phyloP scores from a whole-genome alignment of 2,888 invertebrate species.

The Synergus japonicus region DNA sequence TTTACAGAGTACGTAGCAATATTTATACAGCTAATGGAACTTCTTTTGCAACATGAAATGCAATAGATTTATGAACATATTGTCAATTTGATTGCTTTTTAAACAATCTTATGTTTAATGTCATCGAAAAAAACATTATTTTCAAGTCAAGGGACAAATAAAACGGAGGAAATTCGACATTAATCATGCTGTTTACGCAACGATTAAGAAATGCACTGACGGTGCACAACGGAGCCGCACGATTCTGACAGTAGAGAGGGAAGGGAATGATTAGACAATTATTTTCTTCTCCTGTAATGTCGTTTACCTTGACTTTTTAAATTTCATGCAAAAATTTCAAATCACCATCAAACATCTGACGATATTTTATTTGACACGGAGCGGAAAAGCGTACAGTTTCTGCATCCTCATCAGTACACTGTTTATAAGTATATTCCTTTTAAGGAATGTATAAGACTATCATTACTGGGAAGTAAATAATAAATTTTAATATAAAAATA shows the following conservation, averaged over 20 bases:
- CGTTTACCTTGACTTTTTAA: slow-evolving; percentile 47
- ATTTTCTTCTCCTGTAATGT: slow-evolving; percentile 41
- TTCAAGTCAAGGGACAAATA: slow-evolving; percentile 17
- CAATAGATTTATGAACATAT: not conserved
- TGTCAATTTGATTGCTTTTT: not conserved
- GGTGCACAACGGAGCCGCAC: slow-evolving; percentile 30
- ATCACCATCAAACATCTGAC: slow-evolving; percentile 26
- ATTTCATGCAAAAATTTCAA: slow-evolving; percentile 38
- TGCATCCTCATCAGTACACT: slow-evolving; percentile 1
- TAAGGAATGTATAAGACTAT: not conserved
- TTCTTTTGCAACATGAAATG: not conserved
- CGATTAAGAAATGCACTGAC: slow-evolving; percentile 38
- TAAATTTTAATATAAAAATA: not conserved
- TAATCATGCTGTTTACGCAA: slow-evolving; percentile 42
- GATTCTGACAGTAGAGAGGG: slow-evolving; percentile 38
- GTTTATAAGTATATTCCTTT: not conserved
- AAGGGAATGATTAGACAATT: slow-evolving; percentile 44
- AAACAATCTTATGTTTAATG: slow-evolving; percentile 22
- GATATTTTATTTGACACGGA: slow-evolving; percentile 38
- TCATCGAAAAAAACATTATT: slow-evolving; percentile 9
- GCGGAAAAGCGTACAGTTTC: slow-evolving; percentile 24
- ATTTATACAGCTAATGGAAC: not conserved
- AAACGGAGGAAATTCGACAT: slow-evolving; percentile 43
- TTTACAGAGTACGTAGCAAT: not conserved
- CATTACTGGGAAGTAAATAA: not conserved